A percentile compares a stretch with the other conserved stretches of the same genome.
Conservation (phyloP, 1,140 invertebrate genomes). For the Cheumatopsyche charites region DNA sequence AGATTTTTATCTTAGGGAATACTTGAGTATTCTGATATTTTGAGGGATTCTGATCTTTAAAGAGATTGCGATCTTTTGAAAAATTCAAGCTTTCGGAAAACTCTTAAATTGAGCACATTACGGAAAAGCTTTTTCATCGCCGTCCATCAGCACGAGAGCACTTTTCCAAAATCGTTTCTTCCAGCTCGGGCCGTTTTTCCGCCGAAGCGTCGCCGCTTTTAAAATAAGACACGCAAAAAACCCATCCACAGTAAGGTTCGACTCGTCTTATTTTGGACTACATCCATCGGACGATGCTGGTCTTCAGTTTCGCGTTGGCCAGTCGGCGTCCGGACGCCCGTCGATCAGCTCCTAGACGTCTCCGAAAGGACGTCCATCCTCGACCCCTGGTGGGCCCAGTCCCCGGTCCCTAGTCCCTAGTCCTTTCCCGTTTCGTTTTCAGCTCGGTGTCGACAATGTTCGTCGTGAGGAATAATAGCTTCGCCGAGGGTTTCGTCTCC, state of each 20-base stretch:
- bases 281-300: neutral
- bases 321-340: constrained; percentile 33
- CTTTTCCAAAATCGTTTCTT: too few species aligned
- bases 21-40: too few species aligned
- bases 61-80: too few species aligned
- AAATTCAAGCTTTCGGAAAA: too few species aligned
- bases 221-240: constrained; percentile 42
- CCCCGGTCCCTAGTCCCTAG: neutral
- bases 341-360: neutral
- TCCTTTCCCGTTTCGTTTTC: neutral
- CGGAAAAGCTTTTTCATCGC: too few species aligned
- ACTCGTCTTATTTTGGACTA: constrained; percentile 46
- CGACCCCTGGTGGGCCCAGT: constrained; percentile 18
- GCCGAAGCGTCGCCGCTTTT: constrained; percentile 31
- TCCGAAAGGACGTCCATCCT: constrained; percentile 17
- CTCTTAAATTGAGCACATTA: too few species aligned
- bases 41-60: too few species aligned
- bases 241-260: constrained; percentile 33
- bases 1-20: too few species aligned
- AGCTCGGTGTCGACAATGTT: constrained; percentile 35
- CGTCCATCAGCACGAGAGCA: too few species aligned
- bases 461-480: constrained; percentile 39
- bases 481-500: constrained; percentile 19
- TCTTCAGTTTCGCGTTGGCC: too few species aligned
- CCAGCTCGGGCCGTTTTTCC: constrained; percentile 5